These are phyloP conservation scores for Synergus laeviventris DNA, from an alignment of 2,888 invertebrate species.

Conservation along the genomic window DNA sequence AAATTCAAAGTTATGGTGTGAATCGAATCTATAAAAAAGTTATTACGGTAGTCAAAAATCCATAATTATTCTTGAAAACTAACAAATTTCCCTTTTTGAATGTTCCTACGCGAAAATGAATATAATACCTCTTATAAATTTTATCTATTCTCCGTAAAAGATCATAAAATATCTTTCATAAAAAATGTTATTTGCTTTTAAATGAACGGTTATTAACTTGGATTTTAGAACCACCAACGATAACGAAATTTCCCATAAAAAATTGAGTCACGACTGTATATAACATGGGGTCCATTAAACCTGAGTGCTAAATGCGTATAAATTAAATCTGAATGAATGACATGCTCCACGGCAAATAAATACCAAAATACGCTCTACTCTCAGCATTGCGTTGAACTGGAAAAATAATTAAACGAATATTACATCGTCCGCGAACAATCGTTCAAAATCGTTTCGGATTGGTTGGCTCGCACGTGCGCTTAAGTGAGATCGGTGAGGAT, in stretches of 20 bases:
- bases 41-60: conserved; percentile 28
- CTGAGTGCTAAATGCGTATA: conserved; percentile 37
- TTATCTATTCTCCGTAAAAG: background rate
- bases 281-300: conserved; percentile 5
- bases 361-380: conserved; percentile 1
- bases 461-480: conserved; percentile 34
- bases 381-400: conserved; percentile 49
- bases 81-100: conserved; percentile 1
- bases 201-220: background rate
- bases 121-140: background rate
- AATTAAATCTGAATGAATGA: conserved; percentile 54
- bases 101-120: background rate
- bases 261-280: background rate
- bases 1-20: background rate
- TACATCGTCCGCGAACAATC: conserved; percentile 30
- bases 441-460: conserved; percentile 26
- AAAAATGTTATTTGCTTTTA: background rate
- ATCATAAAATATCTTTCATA: background rate
- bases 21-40: conserved; percentile 25
- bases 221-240: background rate
- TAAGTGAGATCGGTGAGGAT: conserved; percentile 37
- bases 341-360: conserved; percentile 49
- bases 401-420: conserved; percentile 54
- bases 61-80: background rate
- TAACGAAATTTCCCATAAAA: background rate